Base-by-base conservation (phyloP, 2,113 vertebrate genomes). In the Bujurquina vittata region DNA sequence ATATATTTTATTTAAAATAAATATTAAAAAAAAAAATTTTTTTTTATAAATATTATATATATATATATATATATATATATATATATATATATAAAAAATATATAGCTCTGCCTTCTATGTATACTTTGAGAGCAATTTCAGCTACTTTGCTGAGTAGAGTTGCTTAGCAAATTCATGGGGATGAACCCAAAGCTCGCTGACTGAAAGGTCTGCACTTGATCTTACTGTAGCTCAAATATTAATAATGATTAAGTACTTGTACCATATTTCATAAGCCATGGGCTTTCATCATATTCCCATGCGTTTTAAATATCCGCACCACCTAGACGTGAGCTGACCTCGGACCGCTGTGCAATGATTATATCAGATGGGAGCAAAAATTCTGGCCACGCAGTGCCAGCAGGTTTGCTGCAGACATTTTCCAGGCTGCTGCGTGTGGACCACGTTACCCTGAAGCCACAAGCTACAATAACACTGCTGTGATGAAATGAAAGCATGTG, bases 401-500 rank as follows among this genome's bases (percentile, higher is more conserved):
- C 29, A 29, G 22, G 31, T 82, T 73, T 52, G 59, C 78, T 82
- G 60, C 61, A 77, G 82, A 80, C 73, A 22, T 76, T 84, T 83
- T 84, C 40, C 80, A 81, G 35, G 29, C 57, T 65, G 72, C 65
- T 26, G 55, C 4, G 5, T 22, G 76, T 26, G 3, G 65, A 74
- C 69, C 43, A 46, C 7, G 18, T 73, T 77, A 77, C 65, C 83
- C 82, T 54, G 5, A 67, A 83, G 85, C 63, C 59, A 84, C 61
- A 5, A 78, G 74, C 81, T 79, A 85, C 82, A 81, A 63, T 17
- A 80, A 77, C 56, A 58, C 67, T 17, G 46, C 81, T 59, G 77
- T 80, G 56, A 84, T 67, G 33, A 81, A 83, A 29, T 79, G 7
- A 61, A 83, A 81, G 69, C 86, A 88, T 90, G 81, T 86, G 90